These are phyloP conservation scores for Orycteropus afer DNA, from an alignment of 2,113 vertebrate genomes.

Conservation along the genomic window DNA sequence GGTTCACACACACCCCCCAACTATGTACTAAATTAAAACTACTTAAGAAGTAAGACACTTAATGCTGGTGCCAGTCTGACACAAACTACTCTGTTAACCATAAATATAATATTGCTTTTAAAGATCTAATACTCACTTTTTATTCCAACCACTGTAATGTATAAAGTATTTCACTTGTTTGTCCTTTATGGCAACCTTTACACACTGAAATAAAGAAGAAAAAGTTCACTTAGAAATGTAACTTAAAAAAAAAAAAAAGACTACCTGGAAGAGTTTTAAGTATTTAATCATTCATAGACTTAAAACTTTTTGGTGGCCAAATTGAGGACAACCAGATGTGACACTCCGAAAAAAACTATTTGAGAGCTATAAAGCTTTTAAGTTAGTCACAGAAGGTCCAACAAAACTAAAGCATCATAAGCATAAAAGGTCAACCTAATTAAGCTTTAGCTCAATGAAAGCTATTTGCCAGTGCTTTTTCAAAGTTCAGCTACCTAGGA, in stretches of 20 bases:
- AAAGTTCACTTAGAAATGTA: constrained; percentile 48
- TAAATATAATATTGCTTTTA: constrained; percentile 15
- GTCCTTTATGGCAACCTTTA: constrained; percentile 99
- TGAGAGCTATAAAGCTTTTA: background rate
- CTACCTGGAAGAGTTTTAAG: background rate
- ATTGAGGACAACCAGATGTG: background rate
- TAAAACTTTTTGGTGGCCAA: background rate
- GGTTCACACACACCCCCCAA: no score
- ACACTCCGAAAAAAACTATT: background rate
- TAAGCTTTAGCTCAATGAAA: background rate
- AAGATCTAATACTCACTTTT: constrained; percentile 93
- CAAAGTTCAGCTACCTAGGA: background rate
- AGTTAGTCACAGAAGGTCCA: background rate
- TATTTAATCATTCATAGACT: background rate
- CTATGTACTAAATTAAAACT: background rate
- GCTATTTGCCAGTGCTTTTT: background rate
- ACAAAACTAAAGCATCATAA: background rate
- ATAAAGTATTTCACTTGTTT: constrained; percentile 99
- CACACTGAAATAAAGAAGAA: constrained; percentile 91
- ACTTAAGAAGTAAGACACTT: accelerated
- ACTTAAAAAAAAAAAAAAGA: background rate
- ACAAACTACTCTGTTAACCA: background rate
- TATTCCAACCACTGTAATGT: constrained; percentile 99
- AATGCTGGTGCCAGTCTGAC: background rate
- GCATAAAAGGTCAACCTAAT: background rate